Percentiles rank a stretch among this genome's conserved stretches.
These are phyloP conservation scores for Scolopax mira DNA, from an alignment of 2,113 vertebrate genomes.

Conservation along the genomic window DNA sequence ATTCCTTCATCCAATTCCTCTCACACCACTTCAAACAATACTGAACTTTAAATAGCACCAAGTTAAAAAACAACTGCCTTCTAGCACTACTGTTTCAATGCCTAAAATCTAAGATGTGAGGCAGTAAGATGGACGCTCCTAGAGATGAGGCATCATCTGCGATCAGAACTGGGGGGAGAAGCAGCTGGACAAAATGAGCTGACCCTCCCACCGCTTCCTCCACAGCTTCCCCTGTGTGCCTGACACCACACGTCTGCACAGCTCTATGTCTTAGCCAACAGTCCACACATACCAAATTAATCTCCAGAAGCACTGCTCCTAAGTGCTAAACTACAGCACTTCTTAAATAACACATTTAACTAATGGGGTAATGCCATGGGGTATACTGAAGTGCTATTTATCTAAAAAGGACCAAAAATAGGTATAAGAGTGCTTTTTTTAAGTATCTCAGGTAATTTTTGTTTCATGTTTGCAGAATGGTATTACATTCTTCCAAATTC, in stretches of 20 bases:
- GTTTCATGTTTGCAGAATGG: background rate
- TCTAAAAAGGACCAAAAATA: background rate
- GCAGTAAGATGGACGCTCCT: background rate
- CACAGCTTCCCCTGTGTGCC: background rate
- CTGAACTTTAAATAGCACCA: background rate
- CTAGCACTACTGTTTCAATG: background rate
- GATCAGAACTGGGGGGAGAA: background rate
- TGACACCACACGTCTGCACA: background rate
- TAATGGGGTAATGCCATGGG: background rate
- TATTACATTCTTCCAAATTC: background rate
- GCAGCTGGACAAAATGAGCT: background rate
- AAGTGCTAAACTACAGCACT: background rate
- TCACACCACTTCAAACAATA: background rate
- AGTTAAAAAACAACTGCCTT: background rate
- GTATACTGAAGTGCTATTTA: background rate
- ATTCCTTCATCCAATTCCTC: background rate
- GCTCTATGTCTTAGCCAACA: background rate
- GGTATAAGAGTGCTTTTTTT: background rate
- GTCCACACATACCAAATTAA: background rate
- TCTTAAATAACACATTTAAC: background rate
- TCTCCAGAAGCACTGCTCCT: background rate
- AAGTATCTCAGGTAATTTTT: background rate
- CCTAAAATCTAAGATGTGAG: background rate
- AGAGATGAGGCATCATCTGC: background rate
- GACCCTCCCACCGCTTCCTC: background rate